Conservation (phyloP, 2,113 vertebrate genomes). For the Gymnocephalus cernua region DNA sequence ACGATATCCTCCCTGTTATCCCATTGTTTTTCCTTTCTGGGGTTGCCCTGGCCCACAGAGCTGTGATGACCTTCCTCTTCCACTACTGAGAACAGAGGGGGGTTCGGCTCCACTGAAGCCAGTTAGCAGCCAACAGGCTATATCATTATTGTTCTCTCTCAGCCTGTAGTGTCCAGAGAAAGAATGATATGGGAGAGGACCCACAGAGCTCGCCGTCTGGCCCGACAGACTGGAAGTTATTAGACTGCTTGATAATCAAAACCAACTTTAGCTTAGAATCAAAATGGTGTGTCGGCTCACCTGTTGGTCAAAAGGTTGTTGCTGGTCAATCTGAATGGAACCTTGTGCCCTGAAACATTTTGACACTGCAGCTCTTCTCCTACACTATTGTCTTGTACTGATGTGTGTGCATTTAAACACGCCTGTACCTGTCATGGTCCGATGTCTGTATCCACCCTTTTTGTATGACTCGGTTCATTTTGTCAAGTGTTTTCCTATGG, state of each 20-base stretch:
- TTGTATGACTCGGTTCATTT: slow-evolving; percentile 39
- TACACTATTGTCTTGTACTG: neutral
- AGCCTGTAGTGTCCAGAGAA: slow-evolving; percentile 25
- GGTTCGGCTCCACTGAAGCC: neutral
- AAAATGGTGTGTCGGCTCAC: slow-evolving; percentile 5
- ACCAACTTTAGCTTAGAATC: slow-evolving; percentile 3
- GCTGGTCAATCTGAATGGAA: neutral
- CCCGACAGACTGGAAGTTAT: slow-evolving; percentile 50
- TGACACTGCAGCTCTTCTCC: neutral
- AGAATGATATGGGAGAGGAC: slow-evolving; percentile 25
- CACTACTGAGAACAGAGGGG: slow-evolving; percentile 37
- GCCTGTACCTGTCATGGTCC: neutral
- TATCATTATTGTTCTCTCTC: slow-evolving; percentile 55
- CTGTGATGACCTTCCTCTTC: slow-evolving; percentile 51
- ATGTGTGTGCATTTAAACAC: slow-evolving; percentile 25
- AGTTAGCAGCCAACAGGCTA: slow-evolving; percentile 42
- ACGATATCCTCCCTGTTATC: slow-evolving; percentile 62
- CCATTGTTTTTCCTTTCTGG: slow-evolving; percentile 66
- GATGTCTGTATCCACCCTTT: slow-evolving; percentile 34
- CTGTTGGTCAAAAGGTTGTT: slow-evolving; percentile 23
- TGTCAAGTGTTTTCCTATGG: slow-evolving; percentile 20
- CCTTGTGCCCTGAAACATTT: neutral
- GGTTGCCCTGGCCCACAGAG: slow-evolving; percentile 56
- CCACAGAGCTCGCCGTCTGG: slow-evolving; percentile 38
- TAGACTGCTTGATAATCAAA: slow-evolving; percentile 44